Evolutionary conservation across 2,797 vertebrate genomes (phyloP), one percentile per base, ranked within the genome.

Genomic region (Rhabdophis nuchalis): DNA sequence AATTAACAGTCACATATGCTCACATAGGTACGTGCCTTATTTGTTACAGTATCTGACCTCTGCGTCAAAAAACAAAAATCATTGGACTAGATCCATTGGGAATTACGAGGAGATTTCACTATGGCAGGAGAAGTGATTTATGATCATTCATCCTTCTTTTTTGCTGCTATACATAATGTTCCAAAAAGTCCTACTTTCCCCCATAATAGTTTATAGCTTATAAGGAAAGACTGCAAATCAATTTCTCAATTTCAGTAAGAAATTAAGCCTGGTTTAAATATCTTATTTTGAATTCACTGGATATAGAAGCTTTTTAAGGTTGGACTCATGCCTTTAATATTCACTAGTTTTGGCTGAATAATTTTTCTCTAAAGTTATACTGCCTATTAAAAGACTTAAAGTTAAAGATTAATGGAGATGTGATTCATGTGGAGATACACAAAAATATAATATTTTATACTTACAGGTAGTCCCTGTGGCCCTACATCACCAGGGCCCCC

Each of bases 401-500:
- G 2, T 41, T 90, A 89, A 92, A 58, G 14, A 91, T 85, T 91
- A 93, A 36, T 4, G 88, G 25, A 94, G 9, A 0, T 60, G 18
- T 29, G 20, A 89, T 85, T 89, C n/a, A 88, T 88, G 52, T 57
- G 89, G 87, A 0, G 8, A 2, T 29, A 46, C 0, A 54, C 46
- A 85, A 91, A 1, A 23, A 85, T 60, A 91, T 89, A 89, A 57
- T 7, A 88, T 20, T 87, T n/a, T 94, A 85, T 95, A 99, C 99
- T 98, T 98, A 99, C 99, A 92, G 97, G 96, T 93, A 98, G 95
- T 91, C 99, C 99, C 95, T 98, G 97, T 86, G 98, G 96, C 3
- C 99, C 99, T 1, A 98, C 61, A 87, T 98, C 97, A 53, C 99
- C 99, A 88, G 98, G 97, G 96, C 96, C 68, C 86, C 99, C 99